Base-by-base conservation (phyloP, 2,113 vertebrate species). In the Osmerus eperlanus region DNA sequence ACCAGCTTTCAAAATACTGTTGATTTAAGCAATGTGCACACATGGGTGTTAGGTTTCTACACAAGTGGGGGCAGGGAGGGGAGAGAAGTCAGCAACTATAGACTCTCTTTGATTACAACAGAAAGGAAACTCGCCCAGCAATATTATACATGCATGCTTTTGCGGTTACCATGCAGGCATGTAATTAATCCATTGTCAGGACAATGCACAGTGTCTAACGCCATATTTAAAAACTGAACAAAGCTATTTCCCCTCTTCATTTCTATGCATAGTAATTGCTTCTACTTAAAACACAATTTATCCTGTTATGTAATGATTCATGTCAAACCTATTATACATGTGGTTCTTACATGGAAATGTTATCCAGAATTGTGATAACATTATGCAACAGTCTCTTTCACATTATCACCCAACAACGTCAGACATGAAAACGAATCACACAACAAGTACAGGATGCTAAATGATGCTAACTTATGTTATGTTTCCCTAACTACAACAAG, bases 1-100 rank as follows among this genome's bases (percentile, higher is more conserved):
- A 86, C 81, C 81, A 85, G 84, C 84, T 85, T 85, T 82, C 67
- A 84, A 85, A 90, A 85, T 80, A 68, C 84, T 87, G 89, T 90
- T 85, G 85, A 84, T 86, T 90, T 88, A 88, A 87, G 85, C 81
- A 78, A 79, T 75, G 74, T 77, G 75, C 75, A 75, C 82, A 82
- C 68, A 72, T 77, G 70, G 60, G 85, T 77, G 78, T 86, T 76
- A 23, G 76, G 76, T 88, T 88, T 82, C 89, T 78, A 75, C 19
- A 65, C 63, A 18, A 41, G 55, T 15, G 71, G 65, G 4, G 67
- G 69, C 32, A 63, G 68, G 41, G 73, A 65, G 73, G 78, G 83
- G 81, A 78, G 85, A 84, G 70, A 77, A 60, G 71, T 77, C 73
- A 52, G 70, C 73, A 47, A 47, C 41, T 47, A 47, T 47, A 47